These are phyloP conservation scores for Vanacampus margaritifer DNA, from an alignment of 2,113 vertebrate genomes.

Conservation along the genomic window DNA sequence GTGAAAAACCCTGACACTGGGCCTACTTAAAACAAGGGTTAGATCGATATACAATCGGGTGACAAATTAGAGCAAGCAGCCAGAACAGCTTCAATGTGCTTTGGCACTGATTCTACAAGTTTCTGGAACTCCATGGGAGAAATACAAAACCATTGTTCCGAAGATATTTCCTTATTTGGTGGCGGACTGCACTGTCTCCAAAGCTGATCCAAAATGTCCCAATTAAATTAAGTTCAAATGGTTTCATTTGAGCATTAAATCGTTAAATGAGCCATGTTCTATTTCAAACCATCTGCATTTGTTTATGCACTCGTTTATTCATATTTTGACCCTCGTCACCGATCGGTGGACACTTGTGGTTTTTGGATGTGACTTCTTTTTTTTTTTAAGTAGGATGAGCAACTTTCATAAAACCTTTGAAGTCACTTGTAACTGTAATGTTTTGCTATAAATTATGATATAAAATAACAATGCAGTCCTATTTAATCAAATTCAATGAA, in stretches of 20 bases:
- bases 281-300: background rate
- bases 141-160: background rate
- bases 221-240: background rate
- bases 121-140: background rate
- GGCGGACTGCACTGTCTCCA: background rate
- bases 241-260: background rate
- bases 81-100: constrained; percentile 2
- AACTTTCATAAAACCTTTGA: background rate
- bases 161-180: background rate
- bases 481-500: too few species aligned
- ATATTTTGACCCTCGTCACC: background rate
- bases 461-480: background rate
- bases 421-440: background rate
- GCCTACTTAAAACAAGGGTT: constrained; percentile 9
- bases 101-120: background rate
- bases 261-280: background rate
- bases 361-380: constrained; percentile 6
- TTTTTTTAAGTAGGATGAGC: background rate
- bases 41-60: background rate
- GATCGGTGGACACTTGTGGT: background rate
- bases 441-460: background rate
- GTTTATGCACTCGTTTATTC: background rate
- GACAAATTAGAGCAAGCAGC: constrained; percentile 4
- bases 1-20: constrained; percentile 21
- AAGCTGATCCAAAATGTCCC: background rate